These are phyloP conservation scores for Drosophila flavopinicola DNA, from an alignment of 2,888 invertebrate species.

Conservation along the genomic window DNA sequence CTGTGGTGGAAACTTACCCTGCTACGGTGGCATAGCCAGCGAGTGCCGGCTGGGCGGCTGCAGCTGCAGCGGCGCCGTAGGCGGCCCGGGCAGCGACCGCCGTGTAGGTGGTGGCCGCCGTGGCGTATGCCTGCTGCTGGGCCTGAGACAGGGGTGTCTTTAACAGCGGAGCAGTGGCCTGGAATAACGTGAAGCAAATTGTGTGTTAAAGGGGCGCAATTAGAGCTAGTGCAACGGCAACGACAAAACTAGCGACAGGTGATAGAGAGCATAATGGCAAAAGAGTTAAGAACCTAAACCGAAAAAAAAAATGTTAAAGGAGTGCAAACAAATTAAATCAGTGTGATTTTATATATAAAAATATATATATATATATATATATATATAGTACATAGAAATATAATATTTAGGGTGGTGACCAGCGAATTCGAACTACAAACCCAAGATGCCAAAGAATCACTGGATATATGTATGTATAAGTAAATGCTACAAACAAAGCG, in stretches of 20 bases:
- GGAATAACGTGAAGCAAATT: conserved; percentile 70
- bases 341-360: conserved; percentile 29
- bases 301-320: conserved; percentile 33
- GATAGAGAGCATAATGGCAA: conserved; percentile 69
- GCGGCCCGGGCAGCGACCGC: conserved; percentile 94
- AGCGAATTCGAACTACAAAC: conserved; percentile 65
- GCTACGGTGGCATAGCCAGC: conserved; percentile 90
- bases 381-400: conserved; percentile 18
- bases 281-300: conserved; percentile 69
- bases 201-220: conserved; percentile 53
- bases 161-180: conserved; percentile 91
- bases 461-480: conserved; percentile 25
- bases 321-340: conserved; percentile 60
- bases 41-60: conserved; percentile 86
- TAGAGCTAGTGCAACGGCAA: conserved; percentile 62
- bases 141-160: conserved; percentile 92
- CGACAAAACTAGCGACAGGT: conserved; percentile 75
- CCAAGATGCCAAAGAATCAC: conserved; percentile 63
- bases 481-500: conserved; percentile 60
- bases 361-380: conserved; percentile 32
- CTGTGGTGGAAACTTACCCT: conserved; percentile 85
- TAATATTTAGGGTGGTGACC: conserved; percentile 31
- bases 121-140: conserved; percentile 95
- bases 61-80: conserved; percentile 90
- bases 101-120: conserved; percentile 94